Evolutionary conservation across 2,888 invertebrate genomes (phyloP).

Genomic region (Drosophila dives): DNA sequence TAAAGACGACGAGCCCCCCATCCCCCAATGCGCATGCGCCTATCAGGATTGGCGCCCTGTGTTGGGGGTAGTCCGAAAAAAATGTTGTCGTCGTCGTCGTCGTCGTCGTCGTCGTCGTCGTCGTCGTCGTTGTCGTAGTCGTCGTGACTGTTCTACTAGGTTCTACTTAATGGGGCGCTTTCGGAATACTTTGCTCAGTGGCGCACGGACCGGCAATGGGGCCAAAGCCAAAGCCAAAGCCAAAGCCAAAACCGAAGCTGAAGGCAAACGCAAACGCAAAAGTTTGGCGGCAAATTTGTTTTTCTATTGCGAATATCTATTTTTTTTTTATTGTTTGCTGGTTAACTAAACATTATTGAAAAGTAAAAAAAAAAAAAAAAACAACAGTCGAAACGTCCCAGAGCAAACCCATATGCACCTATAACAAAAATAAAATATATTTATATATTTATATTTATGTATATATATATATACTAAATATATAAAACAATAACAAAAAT

Average conservation of each 20-base stretch:
- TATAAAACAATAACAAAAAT: slow-evolving; percentile 31
- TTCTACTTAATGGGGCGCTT: slow-evolving; percentile 66
- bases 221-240: slow-evolving; percentile 36
- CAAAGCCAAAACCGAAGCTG: background rate
- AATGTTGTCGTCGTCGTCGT: background rate
- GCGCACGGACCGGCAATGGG: slow-evolving; percentile 59
- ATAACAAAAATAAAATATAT: slow-evolving; percentile 21
- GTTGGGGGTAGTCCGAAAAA: slow-evolving; percentile 45
- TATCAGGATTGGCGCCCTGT: background rate
- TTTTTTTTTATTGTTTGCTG: slow-evolving; percentile 1
- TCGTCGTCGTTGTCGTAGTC: background rate
- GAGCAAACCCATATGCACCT: slow-evolving; percentile 14
- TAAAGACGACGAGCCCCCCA: slow-evolving; percentile 7
- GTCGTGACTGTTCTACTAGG: slow-evolving; percentile 31
- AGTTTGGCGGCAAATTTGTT: slow-evolving; percentile 8
- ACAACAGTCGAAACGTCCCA: background rate
- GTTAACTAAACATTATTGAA: slow-evolving; percentile 1
- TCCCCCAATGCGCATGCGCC: slow-evolving; percentile 53
- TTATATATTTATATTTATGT: background rate
- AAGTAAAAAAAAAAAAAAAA: background rate
- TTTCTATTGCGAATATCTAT: background rate
- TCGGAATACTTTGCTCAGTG: slow-evolving; percentile 73
- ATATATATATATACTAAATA: background rate
- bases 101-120: background rate
- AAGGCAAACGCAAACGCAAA: background rate